Percentiles rank a stretch among this genome's conserved stretches.
Evolutionary conservation across 2,888 invertebrate species (phyloP).

Genomic region (Nomada goodeniana): DNA sequence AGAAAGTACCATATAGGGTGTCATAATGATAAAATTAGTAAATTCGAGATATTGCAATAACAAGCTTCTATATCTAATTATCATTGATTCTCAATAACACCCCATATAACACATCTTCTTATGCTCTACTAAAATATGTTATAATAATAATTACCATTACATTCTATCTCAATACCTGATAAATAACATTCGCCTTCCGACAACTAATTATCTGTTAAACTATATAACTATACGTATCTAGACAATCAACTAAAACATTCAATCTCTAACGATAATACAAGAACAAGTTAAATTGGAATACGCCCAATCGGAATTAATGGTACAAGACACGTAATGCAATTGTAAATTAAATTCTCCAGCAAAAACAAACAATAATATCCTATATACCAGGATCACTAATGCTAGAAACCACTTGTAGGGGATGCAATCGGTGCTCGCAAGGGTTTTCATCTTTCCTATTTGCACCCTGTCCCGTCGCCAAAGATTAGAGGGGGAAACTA

Average conservation of each 20-base stretch:
- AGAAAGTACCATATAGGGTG: neutral
- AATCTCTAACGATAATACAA: neutral
- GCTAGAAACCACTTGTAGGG: neutral
- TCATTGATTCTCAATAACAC: neutral
- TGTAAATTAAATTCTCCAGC: neutral
- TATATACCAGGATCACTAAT: neutral
- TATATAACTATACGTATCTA: neutral
- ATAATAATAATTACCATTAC: too few species aligned
- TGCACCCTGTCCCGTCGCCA: neutral
- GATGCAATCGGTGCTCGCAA: neutral
- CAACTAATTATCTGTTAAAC: neutral
- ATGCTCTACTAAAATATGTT: neutral
- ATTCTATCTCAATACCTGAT: too few species aligned
- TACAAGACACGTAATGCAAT: neutral
- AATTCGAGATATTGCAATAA: neutral
- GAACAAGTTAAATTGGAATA: neutral
- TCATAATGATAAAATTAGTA: neutral
- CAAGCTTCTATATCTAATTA: neutral
- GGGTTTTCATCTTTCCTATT: constrained; percentile 1
- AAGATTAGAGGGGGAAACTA: constrained; percentile 22
- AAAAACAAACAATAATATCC: neutral
- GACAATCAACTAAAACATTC: neutral
- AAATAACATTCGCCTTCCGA: neutral
- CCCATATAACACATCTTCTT: neutral
- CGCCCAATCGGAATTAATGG: neutral